Evolutionary conservation across 2,888 invertebrate genomes (phyloP).

Genomic region (Phytoseiulus persimilis): DNA sequence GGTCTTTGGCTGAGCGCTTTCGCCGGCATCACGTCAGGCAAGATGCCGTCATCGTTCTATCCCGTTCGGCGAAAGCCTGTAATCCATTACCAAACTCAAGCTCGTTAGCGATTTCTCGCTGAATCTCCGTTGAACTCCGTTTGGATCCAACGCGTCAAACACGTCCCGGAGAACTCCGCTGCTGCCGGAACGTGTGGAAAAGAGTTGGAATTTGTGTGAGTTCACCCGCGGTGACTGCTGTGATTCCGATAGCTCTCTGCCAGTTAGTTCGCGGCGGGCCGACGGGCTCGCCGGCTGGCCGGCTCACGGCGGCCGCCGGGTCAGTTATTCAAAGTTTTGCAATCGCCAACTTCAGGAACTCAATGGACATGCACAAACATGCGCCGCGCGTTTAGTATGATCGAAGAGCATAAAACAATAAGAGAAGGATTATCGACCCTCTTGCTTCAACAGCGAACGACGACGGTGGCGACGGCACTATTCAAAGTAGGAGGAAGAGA

Average conservation of each 20-base stretch:
- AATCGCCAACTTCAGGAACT: neutral
- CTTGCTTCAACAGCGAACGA: neutral
- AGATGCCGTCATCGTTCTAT: neutral
- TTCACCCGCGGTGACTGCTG: neutral
- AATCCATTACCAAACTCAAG: neutral
- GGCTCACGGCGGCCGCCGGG: neutral
- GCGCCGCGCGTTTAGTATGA: neutral
- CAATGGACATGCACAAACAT: slow-evolving; percentile 5
- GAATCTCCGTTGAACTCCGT: neutral
- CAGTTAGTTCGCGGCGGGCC: neutral
- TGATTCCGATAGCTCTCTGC: neutral
- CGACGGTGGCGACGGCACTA: neutral
- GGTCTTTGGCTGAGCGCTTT: neutral
- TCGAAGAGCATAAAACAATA: slow-evolving; percentile 20
- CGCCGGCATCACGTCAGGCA: neutral
- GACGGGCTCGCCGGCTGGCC: neutral
- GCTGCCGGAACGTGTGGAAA: neutral
- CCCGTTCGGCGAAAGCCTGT: neutral
- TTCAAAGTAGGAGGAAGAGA: neutral
- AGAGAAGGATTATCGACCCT: slow-evolving; percentile 26
- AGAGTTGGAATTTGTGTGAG: neutral
- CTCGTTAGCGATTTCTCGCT: neutral
- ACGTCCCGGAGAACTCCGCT: neutral
- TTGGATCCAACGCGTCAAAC: neutral
- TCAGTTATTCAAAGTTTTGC: neutral